Conservation (phyloP, 2,797 vertebrate genomes). For the Clangula hyemalis region DNA sequence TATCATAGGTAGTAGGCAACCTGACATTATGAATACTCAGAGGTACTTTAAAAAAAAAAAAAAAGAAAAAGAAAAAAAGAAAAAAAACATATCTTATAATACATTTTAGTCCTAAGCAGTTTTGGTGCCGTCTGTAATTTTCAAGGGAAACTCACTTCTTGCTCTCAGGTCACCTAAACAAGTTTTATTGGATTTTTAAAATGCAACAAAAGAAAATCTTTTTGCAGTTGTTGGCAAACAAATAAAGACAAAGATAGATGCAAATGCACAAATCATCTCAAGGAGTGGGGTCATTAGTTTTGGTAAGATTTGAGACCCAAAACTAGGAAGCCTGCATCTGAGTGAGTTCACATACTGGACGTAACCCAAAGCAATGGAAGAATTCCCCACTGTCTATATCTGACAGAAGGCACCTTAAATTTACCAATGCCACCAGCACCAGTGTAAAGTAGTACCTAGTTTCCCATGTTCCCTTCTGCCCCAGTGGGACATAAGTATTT, state of each 20-base stretch:
- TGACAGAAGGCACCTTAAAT: not conserved
- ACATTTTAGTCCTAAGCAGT: not conserved
- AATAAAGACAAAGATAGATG: not conserved
- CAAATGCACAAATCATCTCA: not conserved
- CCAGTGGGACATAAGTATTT: not conserved
- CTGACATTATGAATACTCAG: not conserved
- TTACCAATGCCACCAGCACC: not conserved
- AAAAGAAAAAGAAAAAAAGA: not conserved
- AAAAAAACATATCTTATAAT: not conserved
- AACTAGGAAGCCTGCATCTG: not conserved
- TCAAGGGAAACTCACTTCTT: not conserved
- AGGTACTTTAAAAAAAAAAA: not conserved
- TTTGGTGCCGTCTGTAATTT: not conserved
- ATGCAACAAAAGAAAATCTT: not conserved
- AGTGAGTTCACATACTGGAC: not conserved
- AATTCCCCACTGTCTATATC: not conserved
- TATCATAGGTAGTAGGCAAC: not conserved
- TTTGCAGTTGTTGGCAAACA: not conserved
- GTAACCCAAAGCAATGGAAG: fast-evolving
- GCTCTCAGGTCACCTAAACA: not conserved
- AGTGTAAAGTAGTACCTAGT: not conserved
- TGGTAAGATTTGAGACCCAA: not conserved
- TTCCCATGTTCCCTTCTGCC: not conserved
- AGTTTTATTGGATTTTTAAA: not conserved
- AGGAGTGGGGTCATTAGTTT: not conserved